Conservation (phyloP, 2,888 invertebrate genomes). For the Mesorhabditis spiculigera region DNA sequence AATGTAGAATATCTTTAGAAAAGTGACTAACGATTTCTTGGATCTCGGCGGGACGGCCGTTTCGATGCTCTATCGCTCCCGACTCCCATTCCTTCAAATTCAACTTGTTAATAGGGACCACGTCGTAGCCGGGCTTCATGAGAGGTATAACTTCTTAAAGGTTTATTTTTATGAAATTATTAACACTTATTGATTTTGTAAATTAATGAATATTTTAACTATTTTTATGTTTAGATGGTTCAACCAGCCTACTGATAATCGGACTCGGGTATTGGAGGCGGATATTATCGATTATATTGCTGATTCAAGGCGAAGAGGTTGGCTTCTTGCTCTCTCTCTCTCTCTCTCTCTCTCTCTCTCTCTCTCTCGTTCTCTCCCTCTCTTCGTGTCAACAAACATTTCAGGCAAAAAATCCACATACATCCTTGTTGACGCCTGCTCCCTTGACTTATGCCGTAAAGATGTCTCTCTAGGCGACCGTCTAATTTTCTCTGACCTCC, state of each 20-base stretch:
- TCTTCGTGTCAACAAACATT: too few relatives aligned
- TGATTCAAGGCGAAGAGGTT: too few relatives aligned
- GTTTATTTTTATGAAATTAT: neutral
- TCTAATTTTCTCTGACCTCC: too few relatives aligned
- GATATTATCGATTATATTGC: neutral
- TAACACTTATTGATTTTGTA: too few relatives aligned
- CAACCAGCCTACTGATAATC: neutral
- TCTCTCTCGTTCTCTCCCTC: too few relatives aligned
- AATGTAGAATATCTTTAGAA: neutral
- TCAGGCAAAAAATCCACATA: too few relatives aligned
- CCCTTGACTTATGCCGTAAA: too few relatives aligned
- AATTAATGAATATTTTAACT: too few relatives aligned
- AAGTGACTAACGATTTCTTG: neutral
- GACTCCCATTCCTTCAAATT: neutral
- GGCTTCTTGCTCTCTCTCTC: too few relatives aligned
- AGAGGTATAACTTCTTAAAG: neutral
- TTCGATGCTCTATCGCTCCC: neutral
- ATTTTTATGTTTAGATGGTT: slow-evolving; percentile 1
- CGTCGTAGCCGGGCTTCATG: neutral
- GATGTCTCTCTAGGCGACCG: too few relatives aligned
- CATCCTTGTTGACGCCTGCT: too few relatives aligned
- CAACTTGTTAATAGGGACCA: neutral
- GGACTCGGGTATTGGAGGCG: neutral
- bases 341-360: too few relatives aligned
- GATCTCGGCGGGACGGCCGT: neutral